Base-by-base conservation (phyloP, 2,113 vertebrate species). In the Aleadryas rufinucha region DNA sequence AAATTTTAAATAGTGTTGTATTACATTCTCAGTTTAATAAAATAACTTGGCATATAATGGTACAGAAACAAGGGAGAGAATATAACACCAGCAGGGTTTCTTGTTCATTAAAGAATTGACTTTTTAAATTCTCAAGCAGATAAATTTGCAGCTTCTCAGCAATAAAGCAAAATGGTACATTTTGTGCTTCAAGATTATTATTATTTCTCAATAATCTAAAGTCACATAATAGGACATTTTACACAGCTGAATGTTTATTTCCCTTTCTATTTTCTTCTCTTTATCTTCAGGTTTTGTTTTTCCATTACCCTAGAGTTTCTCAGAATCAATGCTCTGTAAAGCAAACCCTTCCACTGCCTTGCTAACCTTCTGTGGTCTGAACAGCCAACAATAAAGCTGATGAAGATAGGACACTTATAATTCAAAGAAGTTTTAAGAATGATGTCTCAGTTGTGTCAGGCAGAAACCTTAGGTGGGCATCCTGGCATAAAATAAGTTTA, bases 1-100 rank as follows among this genome's bases (percentile, higher is more conserved):
- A 97, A 96, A 81, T 87, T 96, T 95, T 96, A 91, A 91, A 60
- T 68, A 82, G 68, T 81, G 50, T 91, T 95, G 52, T 91, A 82
- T 91, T 96, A 91, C 92, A 94, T 84, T 91, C 53, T 95, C 76
- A 86, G 61, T 90, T 95, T 95, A 97, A 95, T 94, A 96, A 97
- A 95, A 89, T 80, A 87, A 30, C 68, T 85, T 91, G 42, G 39
- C 47, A 49, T 76, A 53, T 79, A 87, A 77, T 49, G 66, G 72
- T 37, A 45, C 9, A 19, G 86, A 82, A 77, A 97, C 76, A 92
- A 91, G 49, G 39, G 53, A 97, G n/a, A 54, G 42, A 96, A 96
- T 87, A 74, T 56, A 94, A 94, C 54, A 95, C 49, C 85, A 90
- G 76, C 93, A 90, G 83, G 26, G 91, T 24, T 79, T 71, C 93